Evolutionary conservation across 2,797 vertebrate genomes (phyloP), one percentile per base, ranked within the genome.

Genomic region (Rhinatrema bivittatum): DNA sequence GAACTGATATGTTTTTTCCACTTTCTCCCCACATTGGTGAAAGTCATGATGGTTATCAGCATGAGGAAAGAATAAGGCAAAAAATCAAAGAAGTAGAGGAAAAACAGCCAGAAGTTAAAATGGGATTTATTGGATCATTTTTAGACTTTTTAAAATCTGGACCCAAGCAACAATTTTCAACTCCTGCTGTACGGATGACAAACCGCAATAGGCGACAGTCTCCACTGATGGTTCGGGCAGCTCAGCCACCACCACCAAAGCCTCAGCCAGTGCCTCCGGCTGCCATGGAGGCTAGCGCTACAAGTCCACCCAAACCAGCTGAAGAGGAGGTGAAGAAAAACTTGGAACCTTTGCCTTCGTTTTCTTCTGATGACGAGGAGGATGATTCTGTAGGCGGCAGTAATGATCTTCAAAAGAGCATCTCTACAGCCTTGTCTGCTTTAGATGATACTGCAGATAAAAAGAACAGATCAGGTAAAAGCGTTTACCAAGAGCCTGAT

Each of bases 31-130:
- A 77, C 41, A 50, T 70, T 66, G 64, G 87, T 4, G 89, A 94
- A 11, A 72, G 59, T 13, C 80, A 74, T 16, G 94, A 99, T 34
- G 74, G 84, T 44, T 95, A 93, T 65, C 90, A 90, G 26, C 94
- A 98, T 71, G 94, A 99, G 65, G 96, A 99, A 72, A 88, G 89
- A 61, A 98, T 99, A 72, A 80, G 93, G 53, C 94, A 96, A 72
- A 98, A 97, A 78, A 96, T 99, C 46, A 89, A 87, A 50, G 96
- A 99, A 70, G 94, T 99, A 17, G 96, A 99, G 57, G 96, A 98
- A 75, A 98, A 97, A 52, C 96, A 99, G 40, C 96, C 96, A 30
- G 96, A 99, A 70, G 91, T 99, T 49, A 99, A 93, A 83, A 97
- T 85, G 16, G 96, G 96, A 42, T 99, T 99, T 63, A 94, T 99